Evolutionary conservation across 2,113 vertebrate species (phyloP), one percentile per base, ranked within the genome.

Genomic region (Nothoprocta perdicaria): DNA sequence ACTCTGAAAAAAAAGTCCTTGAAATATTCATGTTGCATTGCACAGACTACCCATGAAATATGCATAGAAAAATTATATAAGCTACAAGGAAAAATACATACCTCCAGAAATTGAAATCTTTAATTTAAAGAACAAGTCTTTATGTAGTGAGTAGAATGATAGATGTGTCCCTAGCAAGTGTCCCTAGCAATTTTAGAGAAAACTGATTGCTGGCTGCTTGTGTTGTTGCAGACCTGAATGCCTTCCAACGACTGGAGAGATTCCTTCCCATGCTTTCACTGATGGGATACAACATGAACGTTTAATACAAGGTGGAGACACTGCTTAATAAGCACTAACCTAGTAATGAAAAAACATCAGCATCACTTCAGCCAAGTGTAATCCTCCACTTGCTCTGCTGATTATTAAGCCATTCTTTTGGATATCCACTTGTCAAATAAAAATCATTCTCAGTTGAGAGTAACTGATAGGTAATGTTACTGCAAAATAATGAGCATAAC

Each of bases 1-100:
- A 62, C 68, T 79, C 40, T 29, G 14, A 18, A 19, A n/a, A 68
- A 57, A 38, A 33, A 22, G 23, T 0, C 3, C 18, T 81, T 88
- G 16, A 86, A 93, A 93, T 93, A 90, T 84, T 94, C 31, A 84
- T 75, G 8, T 71, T 58, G 13, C 35, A 8, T 79, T 88, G 7
- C 8, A 0, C 65, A 57, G 62, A 43, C 52, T 81, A 14, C 8
- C 66, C 35, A 65, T 86, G 67, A 92, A 94, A 92, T 84, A 82
- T 82, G 43, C 71, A 87, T 90, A 63, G 72, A 86, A 92, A 87
- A 87, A 66, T 87, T 90, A 48, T 41, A 62, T 62, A 86, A 90
- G 35, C 35, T 73, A 81, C 14, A 77, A 92, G 63, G 63, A 12
- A 88, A 84, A 88, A 13, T 38, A 27, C 13, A 23, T 66, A 65